Conservation (phyloP, 2,797 vertebrate genomes). For the Scarus forsteni region DNA sequence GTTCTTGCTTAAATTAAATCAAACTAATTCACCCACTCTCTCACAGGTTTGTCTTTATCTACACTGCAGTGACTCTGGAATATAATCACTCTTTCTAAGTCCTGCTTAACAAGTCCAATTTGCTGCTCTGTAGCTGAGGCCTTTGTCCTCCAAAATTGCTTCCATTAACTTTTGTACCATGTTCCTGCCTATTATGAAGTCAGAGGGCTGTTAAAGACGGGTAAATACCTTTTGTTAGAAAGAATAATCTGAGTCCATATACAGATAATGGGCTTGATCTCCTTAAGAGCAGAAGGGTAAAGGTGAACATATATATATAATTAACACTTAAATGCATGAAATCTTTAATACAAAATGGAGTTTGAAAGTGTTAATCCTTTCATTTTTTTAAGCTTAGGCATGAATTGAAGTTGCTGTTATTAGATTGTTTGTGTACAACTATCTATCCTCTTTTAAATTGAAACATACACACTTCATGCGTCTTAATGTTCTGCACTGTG, state of each 20-base stretch:
- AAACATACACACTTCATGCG: too few species aligned
- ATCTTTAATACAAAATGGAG: conserved; percentile 23
- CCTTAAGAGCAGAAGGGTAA: conserved; percentile 27
- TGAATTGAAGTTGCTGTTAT: background rate
- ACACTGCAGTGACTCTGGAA: conserved; percentile 64
- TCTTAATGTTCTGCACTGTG: too few species aligned
- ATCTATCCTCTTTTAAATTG: too few species aligned
- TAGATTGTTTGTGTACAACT: too few species aligned
- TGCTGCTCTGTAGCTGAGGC: conserved; percentile 59
- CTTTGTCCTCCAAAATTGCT: conserved; percentile 78
- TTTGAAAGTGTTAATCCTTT: conserved; percentile 15
- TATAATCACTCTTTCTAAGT: conserved; percentile 65
- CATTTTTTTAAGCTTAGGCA: background rate
- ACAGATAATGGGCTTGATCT: conserved; percentile 41
- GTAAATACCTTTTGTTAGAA: conserved; percentile 62
- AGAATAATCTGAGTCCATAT: conserved; percentile 51
- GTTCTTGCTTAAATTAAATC: conserved; percentile 46
- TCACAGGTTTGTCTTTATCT: conserved; percentile 44
- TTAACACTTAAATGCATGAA: conserved; percentile 19
- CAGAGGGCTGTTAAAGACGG: conserved; percentile 44
- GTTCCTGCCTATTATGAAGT: conserved; percentile 62
- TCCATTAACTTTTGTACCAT: conserved; percentile 68
- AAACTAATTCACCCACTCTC: conserved; percentile 57
- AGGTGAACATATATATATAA: conserved; percentile 18
- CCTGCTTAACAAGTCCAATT: conserved; percentile 70